Conservation (phyloP, 2,113 vertebrate species). For the Martes martes region DNA sequence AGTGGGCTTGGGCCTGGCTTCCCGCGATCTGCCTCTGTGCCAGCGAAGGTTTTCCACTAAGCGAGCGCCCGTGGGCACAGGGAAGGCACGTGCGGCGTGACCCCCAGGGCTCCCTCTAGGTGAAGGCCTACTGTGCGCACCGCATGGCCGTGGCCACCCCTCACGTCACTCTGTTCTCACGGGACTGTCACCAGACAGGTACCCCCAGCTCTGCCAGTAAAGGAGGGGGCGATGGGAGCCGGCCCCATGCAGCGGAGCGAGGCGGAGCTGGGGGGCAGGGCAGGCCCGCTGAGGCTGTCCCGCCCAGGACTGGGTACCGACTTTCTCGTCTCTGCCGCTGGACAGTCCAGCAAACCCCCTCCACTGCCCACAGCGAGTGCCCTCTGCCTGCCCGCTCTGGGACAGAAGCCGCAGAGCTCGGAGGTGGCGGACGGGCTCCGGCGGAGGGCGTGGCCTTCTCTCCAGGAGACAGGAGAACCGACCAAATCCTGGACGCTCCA, state of each 20-base stretch:
- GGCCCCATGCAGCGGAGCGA: rapidly evolving
- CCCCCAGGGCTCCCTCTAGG: rapidly evolving
- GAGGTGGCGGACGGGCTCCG: too few species aligned
- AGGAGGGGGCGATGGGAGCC: too few species aligned
- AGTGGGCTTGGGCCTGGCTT: neutral
- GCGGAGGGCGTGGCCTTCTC: too few species aligned
- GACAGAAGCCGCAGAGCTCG: neutral
- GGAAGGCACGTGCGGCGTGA: rapidly evolving
- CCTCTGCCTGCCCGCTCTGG: neutral
- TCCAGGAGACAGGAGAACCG: too few species aligned
- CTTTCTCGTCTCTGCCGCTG: too few species aligned
- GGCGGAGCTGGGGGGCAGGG: neutral
- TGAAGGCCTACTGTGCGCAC: neutral
- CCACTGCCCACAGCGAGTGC: rapidly evolving
- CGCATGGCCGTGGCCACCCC: rapidly evolving
- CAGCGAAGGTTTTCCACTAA: neutral
- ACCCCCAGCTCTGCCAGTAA: neutral
- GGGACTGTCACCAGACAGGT: rapidly evolving
- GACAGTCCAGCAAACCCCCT: too few species aligned
- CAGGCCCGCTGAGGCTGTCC: neutral
- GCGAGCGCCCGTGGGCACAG: rapidly evolving
- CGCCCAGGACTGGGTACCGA: too few species aligned
- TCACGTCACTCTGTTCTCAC: too few species aligned
- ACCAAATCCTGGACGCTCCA: too few species aligned
- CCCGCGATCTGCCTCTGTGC: neutral